phyloP scores from a whole-genome alignment of 2,888 invertebrate species.

The Litoditis marina region DNA sequence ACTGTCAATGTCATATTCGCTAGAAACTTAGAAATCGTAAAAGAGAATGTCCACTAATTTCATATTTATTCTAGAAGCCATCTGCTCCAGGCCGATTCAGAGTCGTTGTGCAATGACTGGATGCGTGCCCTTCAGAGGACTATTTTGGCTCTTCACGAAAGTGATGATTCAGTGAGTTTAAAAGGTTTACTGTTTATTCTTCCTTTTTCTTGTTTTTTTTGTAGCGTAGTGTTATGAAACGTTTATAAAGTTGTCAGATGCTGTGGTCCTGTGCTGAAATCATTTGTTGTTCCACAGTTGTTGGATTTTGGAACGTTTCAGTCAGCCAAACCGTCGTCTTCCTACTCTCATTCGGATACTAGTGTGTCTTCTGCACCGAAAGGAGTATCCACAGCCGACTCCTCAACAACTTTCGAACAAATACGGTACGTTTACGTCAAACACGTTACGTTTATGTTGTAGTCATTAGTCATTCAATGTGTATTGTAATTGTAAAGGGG shows the following conservation, averaged over 20 bases:
- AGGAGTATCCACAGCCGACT: not conserved
- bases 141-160: slow-evolving; percentile 57
- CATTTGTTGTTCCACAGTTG: no score
- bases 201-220: no score
- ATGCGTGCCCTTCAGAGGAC: slow-evolving; percentile 81
- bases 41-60: no score
- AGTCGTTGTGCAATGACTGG: slow-evolving; percentile 85
- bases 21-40: no score
- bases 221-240: not conserved
- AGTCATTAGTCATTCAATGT: no score
- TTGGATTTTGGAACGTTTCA: no score
- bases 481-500: no score
- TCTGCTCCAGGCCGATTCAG: slow-evolving; percentile 94
- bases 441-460: no score
- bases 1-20: no score
- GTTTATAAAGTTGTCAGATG: no score
- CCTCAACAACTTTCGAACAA: slow-evolving; percentile 16
- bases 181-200: not conserved
- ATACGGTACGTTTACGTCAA: slow-evolving; percentile 1
- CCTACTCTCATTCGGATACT: slow-evolving; percentile 5
- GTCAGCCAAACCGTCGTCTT: slow-evolving; percentile 12
- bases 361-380: no score
- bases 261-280: no score
- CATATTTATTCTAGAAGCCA: slow-evolving; percentile 69
- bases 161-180: slow-evolving; percentile 23